Evolutionary conservation across 2,113 vertebrate species (phyloP).

Genomic region (Hucho hucho): DNA sequence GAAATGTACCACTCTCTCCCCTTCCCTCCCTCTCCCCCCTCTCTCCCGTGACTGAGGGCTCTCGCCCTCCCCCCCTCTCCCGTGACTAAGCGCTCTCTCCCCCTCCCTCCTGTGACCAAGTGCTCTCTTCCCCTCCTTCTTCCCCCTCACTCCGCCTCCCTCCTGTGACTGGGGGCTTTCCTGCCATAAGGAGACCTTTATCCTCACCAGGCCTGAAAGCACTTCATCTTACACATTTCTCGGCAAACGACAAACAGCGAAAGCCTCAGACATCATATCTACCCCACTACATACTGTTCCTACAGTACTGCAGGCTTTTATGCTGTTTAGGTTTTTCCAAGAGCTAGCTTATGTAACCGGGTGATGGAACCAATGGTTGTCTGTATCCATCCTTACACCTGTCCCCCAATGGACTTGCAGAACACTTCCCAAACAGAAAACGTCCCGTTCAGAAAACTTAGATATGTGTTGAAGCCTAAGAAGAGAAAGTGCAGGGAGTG

Average conservation of each 20-base stretch:
- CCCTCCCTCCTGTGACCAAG: too few species aligned
- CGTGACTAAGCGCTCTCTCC: slow-evolving; percentile 44
- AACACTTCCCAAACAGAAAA: not conserved
- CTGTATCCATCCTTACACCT: not conserved
- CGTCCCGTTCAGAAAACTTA: too few species aligned
- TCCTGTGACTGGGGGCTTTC: slow-evolving; percentile 14
- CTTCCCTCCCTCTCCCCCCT: not conserved
- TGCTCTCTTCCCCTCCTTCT: too few species aligned
- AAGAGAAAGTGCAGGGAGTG: not conserved
- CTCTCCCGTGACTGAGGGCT: slow-evolving; percentile 36
- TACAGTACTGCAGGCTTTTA: slow-evolving; percentile 29
- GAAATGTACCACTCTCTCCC: too few species aligned
- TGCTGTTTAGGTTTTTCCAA: not conserved
- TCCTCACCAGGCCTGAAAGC: slow-evolving; percentile 52
- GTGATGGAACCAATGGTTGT: not conserved
- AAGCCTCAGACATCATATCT: not conserved
- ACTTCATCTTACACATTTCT: slow-evolving; percentile 47
- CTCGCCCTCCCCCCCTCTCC: slow-evolving; percentile 59
- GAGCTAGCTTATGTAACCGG: not conserved
- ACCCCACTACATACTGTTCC: not conserved
- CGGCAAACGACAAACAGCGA: slow-evolving; percentile 32
- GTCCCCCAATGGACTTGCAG: slow-evolving; percentile 11
- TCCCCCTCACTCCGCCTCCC: not conserved
- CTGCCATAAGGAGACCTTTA: slow-evolving; percentile 40
- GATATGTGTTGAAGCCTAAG: not conserved